These are phyloP conservation scores for Embidobia sp. DNA, from an alignment of 2,888 invertebrate genomes.

Conservation along the genomic window DNA sequence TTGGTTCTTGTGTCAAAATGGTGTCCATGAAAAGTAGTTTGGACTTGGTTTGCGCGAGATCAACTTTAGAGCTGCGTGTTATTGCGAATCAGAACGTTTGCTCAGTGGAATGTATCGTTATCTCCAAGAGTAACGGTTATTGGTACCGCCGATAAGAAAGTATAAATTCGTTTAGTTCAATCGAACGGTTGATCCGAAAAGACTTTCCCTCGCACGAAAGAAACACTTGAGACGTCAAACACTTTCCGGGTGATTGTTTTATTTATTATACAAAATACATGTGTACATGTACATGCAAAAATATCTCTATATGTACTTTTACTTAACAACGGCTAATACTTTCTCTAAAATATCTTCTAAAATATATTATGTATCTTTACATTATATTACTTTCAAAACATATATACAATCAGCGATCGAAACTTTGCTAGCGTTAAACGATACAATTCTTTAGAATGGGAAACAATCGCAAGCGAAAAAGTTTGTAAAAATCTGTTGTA, in stretches of 20 bases:
- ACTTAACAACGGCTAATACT: slow-evolving; percentile 44
- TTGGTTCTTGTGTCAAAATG: neutral
- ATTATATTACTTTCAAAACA: slow-evolving; percentile 26
- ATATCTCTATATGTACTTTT: slow-evolving; percentile 26
- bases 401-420: slow-evolving; percentile 15
- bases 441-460: neutral
- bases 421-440: slow-evolving; percentile 6
- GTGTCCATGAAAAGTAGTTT: too few relatives aligned
- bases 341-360: slow-evolving; percentile 29
- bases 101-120: too few relatives aligned
- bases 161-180: too few relatives aligned
- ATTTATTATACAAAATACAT: slow-evolving; percentile 48
- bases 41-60: too few relatives aligned
- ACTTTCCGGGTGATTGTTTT: slow-evolving; percentile 16
- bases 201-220: too few relatives aligned
- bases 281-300: slow-evolving; percentile 36
- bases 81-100: too few relatives aligned
- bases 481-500: neutral
- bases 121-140: too few relatives aligned
- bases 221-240: neutral
- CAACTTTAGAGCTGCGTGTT: too few relatives aligned
- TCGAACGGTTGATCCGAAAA: too few relatives aligned
- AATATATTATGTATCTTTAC: slow-evolving; percentile 31
- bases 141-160: too few relatives aligned
- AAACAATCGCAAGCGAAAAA: too few relatives aligned